Evolutionary conservation across 2,888 invertebrate genomes (phyloP).

Genomic region (Craniophora ligustri): DNA sequence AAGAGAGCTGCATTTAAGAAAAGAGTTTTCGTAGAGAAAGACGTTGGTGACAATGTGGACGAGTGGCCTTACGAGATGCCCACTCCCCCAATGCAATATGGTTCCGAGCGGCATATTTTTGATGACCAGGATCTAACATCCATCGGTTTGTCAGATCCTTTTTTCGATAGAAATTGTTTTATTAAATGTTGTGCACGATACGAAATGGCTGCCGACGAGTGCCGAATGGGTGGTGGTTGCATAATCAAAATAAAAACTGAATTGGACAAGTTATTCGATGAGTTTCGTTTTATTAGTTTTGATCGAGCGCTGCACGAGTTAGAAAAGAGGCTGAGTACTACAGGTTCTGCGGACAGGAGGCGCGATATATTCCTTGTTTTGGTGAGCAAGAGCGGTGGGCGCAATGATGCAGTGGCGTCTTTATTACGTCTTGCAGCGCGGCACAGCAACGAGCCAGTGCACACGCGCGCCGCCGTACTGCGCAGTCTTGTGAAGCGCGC

Average conservation of each 20-base stretch:
- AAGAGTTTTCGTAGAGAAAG: slow-evolving; percentile 67
- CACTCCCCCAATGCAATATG: slow-evolving; percentile 1
- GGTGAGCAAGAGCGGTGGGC: slow-evolving; percentile 75
- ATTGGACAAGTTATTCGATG: slow-evolving; percentile 71
- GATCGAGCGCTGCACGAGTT: slow-evolving; percentile 68
- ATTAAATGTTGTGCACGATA: background rate
- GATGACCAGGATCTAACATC: slow-evolving; percentile 35
- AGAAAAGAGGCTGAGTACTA: slow-evolving; percentile 60
- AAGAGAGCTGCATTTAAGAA: slow-evolving; percentile 65
- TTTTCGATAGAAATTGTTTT: background rate
- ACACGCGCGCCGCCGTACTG: slow-evolving; percentile 72
- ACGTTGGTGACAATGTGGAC: slow-evolving; percentile 54
- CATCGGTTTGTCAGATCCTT: too few relatives aligned
- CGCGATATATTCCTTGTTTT: slow-evolving; percentile 75
- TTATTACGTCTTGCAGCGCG: slow-evolving; percentile 64
- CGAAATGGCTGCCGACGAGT: too few relatives aligned
- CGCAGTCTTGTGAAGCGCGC: slow-evolving; percentile 75
- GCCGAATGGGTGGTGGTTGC: background rate
- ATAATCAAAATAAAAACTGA: slow-evolving; percentile 43
- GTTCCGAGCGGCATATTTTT: slow-evolving; percentile 33
- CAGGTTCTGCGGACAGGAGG: slow-evolving; percentile 68
- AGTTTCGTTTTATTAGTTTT: slow-evolving; percentile 71
- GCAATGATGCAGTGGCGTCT: slow-evolving; percentile 59
- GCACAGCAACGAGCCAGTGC: slow-evolving; percentile 70
- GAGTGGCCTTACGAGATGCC: slow-evolving; percentile 65